Percentiles rank a stretch among this genome's conserved stretches.
Conservation (phyloP, 1,140 invertebrate species). For the Tetramorium parvispinum region DNA sequence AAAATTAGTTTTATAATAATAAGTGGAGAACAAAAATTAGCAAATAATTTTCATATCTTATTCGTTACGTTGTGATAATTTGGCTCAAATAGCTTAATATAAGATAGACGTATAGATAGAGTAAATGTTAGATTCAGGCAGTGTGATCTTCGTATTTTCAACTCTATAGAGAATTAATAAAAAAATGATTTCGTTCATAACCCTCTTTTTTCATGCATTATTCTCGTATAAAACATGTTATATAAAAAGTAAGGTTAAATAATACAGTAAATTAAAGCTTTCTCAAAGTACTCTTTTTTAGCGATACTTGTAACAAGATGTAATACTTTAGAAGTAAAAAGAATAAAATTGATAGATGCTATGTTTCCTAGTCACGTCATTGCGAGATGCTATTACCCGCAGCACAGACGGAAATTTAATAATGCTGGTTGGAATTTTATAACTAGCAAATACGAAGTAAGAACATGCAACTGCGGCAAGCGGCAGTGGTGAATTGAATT, state of each 20-base stretch:
- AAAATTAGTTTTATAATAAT: too few species aligned
- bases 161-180: neutral
- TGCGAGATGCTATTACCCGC: slow-evolving; percentile 43
- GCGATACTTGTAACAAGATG: neutral
- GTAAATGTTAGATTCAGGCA: neutral
- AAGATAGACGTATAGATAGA: neutral
- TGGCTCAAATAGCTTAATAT: too few species aligned
- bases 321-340: slow-evolving; percentile 7
- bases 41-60: too few species aligned
- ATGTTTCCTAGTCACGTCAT: slow-evolving; percentile 49
- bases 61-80: too few species aligned
- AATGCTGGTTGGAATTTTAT: slow-evolving; percentile 48
- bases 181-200: neutral
- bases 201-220: neutral
- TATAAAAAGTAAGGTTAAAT: neutral
- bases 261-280: neutral
- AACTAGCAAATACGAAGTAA: slow-evolving; percentile 41
- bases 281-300: neutral
- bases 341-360: slow-evolving; percentile 34
- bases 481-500: slow-evolving; percentile 43
- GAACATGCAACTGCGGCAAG: slow-evolving; percentile 40
- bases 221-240: neutral
- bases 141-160: neutral
- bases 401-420: slow-evolving; percentile 49
- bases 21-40: too few species aligned